phyloP scores from a whole-genome alignment of 2,888 invertebrate genomes.

The Drosophila cognata region DNA sequence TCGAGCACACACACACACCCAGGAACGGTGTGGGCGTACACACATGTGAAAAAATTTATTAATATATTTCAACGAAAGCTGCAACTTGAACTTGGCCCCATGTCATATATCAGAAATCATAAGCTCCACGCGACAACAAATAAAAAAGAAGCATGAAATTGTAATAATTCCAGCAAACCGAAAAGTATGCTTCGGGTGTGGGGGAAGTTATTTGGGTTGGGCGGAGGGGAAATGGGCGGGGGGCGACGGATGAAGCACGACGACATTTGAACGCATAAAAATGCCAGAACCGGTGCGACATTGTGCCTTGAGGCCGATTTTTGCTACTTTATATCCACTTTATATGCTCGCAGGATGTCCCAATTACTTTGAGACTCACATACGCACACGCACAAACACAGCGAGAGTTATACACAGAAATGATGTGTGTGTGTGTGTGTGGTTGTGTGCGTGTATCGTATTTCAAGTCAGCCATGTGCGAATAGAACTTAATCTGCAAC shows the following conservation, averaged over 20 bases:
- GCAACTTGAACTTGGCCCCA: slow-evolving; percentile 54
- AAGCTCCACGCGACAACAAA: slow-evolving; percentile 80
- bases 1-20: slow-evolving; percentile 11
- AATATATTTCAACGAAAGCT: slow-evolving; percentile 69
- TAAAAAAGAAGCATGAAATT: slow-evolving; percentile 82
- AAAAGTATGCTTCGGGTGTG: slow-evolving; percentile 31
- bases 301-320: slow-evolving; percentile 74
- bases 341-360: slow-evolving; percentile 84
- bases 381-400: slow-evolving; percentile 26
- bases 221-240: neutral
- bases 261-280: slow-evolving; percentile 78
- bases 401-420: slow-evolving; percentile 18
- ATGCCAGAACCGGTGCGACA: slow-evolving; percentile 75
- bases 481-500: slow-evolving; percentile 85
- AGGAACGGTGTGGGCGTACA: slow-evolving; percentile 20
- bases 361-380: slow-evolving; percentile 79
- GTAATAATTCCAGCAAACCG: slow-evolving; percentile 80
- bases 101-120: slow-evolving; percentile 84
- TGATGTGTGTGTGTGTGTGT: slow-evolving; percentile 31
- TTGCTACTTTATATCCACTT: slow-evolving; percentile 81
- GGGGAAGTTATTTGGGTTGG: neutral
- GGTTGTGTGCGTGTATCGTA: slow-evolving; percentile 74
- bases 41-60: slow-evolving; percentile 69
- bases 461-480: slow-evolving; percentile 84
- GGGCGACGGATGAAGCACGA: slow-evolving; percentile 67